phyloP scores from a whole-genome alignment of 2,888 invertebrate species.

The Drosophila quinaria region DNA sequence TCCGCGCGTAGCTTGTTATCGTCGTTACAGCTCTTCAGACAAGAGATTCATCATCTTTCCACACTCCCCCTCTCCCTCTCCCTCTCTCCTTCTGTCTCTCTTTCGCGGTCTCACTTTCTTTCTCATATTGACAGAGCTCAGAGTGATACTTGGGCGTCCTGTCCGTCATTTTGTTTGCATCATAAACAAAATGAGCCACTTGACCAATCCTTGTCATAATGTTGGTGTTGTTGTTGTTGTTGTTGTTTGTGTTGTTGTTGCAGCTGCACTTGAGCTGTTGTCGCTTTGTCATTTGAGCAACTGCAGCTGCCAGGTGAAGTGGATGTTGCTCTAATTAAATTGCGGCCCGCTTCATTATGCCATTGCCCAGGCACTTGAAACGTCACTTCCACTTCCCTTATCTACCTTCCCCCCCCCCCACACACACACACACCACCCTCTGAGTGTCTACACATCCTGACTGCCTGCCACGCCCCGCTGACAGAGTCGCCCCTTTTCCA shows the following conservation, averaged over 20 bases:
- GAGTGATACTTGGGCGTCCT: constrained; percentile 19
- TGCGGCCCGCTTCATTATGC: constrained; percentile 71
- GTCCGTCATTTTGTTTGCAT: constrained; percentile 65
- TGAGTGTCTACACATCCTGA: too few relatives aligned
- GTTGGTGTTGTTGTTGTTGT: constrained; percentile 24
- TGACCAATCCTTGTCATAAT: constrained; percentile 66
- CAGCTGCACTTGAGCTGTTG: constrained; percentile 31
- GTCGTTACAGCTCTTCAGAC: constrained; percentile 17
- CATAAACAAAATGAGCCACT: constrained; percentile 77
- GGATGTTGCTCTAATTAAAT: constrained; percentile 76
- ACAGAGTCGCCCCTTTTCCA: background rate
- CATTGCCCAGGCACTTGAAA: constrained; percentile 33
- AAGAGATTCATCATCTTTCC: constrained; percentile 5
- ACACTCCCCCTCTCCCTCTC: background rate
- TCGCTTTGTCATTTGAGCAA: constrained; percentile 70
- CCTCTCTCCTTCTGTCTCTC: background rate
- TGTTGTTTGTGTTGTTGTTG: constrained; percentile 33
- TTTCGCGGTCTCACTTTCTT: background rate
- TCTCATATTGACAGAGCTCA: constrained; percentile 40
- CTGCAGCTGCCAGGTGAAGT: constrained; percentile 66
- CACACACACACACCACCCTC: background rate
- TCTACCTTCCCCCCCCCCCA: constrained; percentile 1
- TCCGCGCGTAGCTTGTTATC: constrained; percentile 72
- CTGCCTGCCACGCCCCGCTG: background rate
- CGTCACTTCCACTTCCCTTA: background rate